Evolutionary conservation across 2,888 invertebrate species (phyloP).

Genomic region (Eubasilissa splendida): DNA sequence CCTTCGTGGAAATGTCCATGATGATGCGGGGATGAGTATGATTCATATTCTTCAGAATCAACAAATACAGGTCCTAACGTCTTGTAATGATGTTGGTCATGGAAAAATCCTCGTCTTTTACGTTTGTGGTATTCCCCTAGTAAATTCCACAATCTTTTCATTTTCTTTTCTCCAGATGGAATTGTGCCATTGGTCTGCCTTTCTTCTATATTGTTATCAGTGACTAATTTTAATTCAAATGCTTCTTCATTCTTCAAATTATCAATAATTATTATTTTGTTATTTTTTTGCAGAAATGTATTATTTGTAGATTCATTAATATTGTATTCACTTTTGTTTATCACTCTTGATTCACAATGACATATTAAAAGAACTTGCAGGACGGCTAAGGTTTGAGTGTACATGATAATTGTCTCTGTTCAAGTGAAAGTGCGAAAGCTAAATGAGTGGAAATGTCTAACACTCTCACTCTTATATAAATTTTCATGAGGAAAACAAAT

Average conservation of each 20-base stretch:
- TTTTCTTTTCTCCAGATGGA: background rate
- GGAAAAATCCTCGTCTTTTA: slow-evolving; percentile 28
- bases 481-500: slow-evolving; percentile 25
- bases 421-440: slow-evolving; percentile 36
- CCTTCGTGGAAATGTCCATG: slow-evolving; percentile 17
- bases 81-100: slow-evolving; percentile 32
- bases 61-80: slow-evolving; percentile 33
- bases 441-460: slow-evolving; percentile 25
- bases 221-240: background rate
- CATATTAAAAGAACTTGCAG: slow-evolving; percentile 9
- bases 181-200: background rate
- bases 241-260: background rate
- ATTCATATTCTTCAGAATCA: slow-evolving; percentile 49
- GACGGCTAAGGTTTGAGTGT: slow-evolving; percentile 7
- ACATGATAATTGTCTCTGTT: slow-evolving; percentile 21
- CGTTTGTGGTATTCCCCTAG: slow-evolving; percentile 23
- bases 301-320: background rate
- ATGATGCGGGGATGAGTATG: slow-evolving; percentile 45
- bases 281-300: background rate
- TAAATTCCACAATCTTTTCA: slow-evolving; percentile 26
- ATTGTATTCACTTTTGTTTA: slow-evolving; percentile 6
- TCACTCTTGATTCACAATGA: slow-evolving; percentile 29
- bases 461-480: slow-evolving; percentile 47
- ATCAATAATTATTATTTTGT: background rate
- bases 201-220: background rate